Evolutionary conservation across 2,888 invertebrate species (phyloP), one percentile per base, ranked within the genome.

Genomic region (Opisthograptis luteolata): DNA sequence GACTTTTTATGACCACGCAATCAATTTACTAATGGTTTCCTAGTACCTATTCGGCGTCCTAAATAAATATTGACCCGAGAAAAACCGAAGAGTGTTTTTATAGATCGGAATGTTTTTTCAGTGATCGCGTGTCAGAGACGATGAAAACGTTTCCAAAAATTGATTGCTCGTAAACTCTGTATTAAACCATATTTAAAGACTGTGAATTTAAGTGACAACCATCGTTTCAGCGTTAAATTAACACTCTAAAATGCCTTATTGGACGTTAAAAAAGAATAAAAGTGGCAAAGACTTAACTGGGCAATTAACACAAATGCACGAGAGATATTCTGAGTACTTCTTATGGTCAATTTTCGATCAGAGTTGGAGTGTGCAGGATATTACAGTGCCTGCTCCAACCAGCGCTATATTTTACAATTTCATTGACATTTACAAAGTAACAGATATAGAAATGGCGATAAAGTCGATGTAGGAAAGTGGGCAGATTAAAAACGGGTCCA

Each of bases 401-500:
- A 30, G 50, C 28, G 57, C 44, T 53, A 58, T 59, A 57, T 52
- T 36, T 55, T 46, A 62, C 60, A 45, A 55, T 62, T 61, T 56
- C 30, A 60, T 62, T 69, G 64, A 62, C 64, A 70, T 71, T 66
- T 64, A 68, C 62, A 68, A 62, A 63, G 53, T 60, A 50, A 48
- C 57, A 62, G 61, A 62, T 60, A 60, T 54, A 61, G 58, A 58
- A 62, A 63, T 59, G 37, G 43, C 44, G 62, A 65, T 72, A 67
- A 60, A 55, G 52, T 60, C 60, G 43, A 48, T 30, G 57, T 52
- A 57, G 56, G 62, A 64, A 59, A 31, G 59, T 58, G 43, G 51
- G 46, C 46, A 63, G 70, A 71, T 72, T 69, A 71, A 66, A 66
- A 68, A 70, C 70, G 59, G 50, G 73, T 62, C 56, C 72, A 72